phyloP scores from a whole-genome alignment of 2,888 invertebrate species.

The Ryuthela nishihirai region DNA sequence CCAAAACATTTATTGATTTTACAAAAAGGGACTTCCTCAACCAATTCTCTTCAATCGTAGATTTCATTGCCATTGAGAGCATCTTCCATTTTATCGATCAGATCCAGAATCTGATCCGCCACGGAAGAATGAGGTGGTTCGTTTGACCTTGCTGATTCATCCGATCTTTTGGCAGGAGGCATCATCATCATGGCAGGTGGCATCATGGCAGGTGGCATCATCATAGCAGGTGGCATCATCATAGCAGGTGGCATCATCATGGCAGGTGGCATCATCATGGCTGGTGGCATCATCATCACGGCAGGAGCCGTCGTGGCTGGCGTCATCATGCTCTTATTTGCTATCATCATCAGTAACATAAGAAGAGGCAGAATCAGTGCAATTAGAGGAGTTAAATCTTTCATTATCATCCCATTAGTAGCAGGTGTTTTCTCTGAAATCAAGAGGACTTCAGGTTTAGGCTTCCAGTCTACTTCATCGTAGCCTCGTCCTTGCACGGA shows the following conservation, averaged over 20 bases:
- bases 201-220: conserved; percentile 7
- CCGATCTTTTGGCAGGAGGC: conserved; percentile 1
- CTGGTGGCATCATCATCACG: conserved; percentile 32
- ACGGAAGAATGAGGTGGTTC: conserved; percentile 1
- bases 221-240: conserved; percentile 10
- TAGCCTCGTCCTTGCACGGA: conserved; percentile 27
- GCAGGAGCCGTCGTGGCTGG: conserved; percentile 14
- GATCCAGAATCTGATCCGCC: conserved; percentile 20
- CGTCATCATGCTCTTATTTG: conserved; percentile 30
- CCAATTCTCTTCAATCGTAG: too few relatives aligned
- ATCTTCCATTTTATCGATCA: conserved; percentile 21
- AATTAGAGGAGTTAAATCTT: conserved; percentile 23
- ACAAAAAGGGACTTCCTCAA: too few relatives aligned
- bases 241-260: conserved; percentile 37
- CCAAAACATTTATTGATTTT: too few relatives aligned
- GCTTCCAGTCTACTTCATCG: conserved; percentile 29
- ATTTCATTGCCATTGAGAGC: too few relatives aligned
- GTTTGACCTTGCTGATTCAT: neutral
- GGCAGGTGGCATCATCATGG: conserved; percentile 37
- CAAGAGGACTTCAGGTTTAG: conserved; percentile 30
- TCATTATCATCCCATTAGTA: neutral
- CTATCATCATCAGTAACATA: conserved; percentile 19
- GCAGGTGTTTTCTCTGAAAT: conserved; percentile 31
- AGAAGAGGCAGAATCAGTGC: conserved; percentile 19
- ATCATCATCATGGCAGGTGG: conserved; percentile 10